A percentile compares a stretch with the other conserved stretches of the same genome.
Conservation (phyloP, 2,797 vertebrate genomes). For the Poeciliopsis turneri region DNA sequence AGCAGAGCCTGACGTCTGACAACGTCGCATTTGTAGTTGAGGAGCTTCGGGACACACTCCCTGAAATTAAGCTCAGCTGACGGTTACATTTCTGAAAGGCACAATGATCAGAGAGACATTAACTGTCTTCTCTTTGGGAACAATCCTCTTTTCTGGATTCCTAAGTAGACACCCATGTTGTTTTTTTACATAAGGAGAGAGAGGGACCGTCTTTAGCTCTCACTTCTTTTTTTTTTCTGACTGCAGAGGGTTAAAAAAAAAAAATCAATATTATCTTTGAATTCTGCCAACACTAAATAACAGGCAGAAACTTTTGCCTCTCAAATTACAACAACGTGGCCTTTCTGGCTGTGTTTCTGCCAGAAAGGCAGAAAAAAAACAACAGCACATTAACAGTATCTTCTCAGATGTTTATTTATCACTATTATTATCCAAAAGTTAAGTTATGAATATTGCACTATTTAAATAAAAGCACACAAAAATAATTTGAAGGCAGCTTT, state of each 20-base stretch:
- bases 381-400: not conserved
- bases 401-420: not conserved
- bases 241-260: no score
- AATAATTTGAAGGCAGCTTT: not conserved
- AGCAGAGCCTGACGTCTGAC: constrained; percentile 38
- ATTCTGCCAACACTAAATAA: not conserved
- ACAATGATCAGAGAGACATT: not conserved
- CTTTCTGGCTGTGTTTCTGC: not conserved
- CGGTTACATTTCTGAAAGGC: constrained; percentile 8
- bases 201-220: not conserved
- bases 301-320: not conserved
- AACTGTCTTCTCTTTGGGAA: not conserved
- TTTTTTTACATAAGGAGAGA: not conserved
- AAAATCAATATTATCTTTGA: not conserved
- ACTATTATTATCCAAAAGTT: not conserved
- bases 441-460: not conserved
- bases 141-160: not conserved
- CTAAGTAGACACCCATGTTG: constrained; percentile 11
- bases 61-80: constrained; percentile 33
- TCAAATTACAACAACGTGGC: not conserved
- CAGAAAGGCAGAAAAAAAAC: not conserved
- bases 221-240: not conserved
- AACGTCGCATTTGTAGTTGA: constrained; percentile 43
- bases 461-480: not conserved
- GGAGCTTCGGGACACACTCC: constrained; percentile 20